Evolutionary conservation across 92 coral and sea anemone genomes (phyloP).

Genomic region (Isaurus tuberculatus): DNA sequence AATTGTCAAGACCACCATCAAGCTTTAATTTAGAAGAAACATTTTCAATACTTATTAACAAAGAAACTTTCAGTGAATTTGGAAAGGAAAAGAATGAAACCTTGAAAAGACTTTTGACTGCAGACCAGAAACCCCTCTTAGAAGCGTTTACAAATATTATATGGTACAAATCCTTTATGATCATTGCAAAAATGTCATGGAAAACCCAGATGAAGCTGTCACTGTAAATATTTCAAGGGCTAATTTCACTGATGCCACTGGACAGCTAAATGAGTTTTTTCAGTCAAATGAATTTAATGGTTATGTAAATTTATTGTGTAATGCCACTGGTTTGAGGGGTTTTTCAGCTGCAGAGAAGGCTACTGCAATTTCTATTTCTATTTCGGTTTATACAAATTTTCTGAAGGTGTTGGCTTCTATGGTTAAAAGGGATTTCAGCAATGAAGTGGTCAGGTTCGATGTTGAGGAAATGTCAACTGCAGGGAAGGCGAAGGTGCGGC

Average conservation of each 20-base stretch:
- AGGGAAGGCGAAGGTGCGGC: constrained; percentile 40
- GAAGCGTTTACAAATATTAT: not conserved
- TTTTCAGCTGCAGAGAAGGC: not conserved
- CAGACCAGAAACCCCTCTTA: not conserved
- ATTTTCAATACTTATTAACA: not conserved
- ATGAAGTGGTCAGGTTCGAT: constrained; percentile 1
- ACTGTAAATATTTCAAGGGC: not conserved
- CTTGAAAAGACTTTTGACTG: not conserved
- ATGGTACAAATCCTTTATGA: not conserved
- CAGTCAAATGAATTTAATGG: not conserved
- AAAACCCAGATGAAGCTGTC: not conserved
- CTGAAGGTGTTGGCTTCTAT: not conserved
- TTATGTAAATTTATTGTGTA: not conserved
- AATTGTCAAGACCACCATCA: constrained; percentile 6
- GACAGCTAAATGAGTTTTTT: not conserved
- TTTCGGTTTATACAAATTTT: not conserved
- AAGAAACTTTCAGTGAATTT: not conserved
- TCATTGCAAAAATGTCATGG: not conserved
- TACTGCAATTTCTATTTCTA: not conserved
- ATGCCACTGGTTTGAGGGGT: too few species aligned
- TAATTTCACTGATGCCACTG: not conserved
- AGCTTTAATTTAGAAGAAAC: not conserved
- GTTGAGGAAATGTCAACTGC: constrained; percentile 19
- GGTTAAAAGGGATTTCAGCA: not conserved
- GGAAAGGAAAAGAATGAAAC: not conserved